These are phyloP conservation scores for Epirrhoe tristata DNA, from an alignment of 2,888 invertebrate genomes.

Conservation along the genomic window DNA sequence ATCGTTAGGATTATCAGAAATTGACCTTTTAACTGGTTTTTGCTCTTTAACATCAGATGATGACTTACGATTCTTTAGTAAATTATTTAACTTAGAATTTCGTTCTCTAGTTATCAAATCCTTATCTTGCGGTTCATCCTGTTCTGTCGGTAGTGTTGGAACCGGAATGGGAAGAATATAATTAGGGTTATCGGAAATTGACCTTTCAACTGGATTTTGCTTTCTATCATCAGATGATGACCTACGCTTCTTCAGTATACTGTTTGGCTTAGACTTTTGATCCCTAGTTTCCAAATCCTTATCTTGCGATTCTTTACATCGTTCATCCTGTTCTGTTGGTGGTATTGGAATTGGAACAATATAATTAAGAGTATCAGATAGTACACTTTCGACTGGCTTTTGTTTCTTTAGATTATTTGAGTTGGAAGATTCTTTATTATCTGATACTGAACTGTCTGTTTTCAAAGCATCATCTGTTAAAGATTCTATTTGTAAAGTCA, in stretches of 20 bases:
- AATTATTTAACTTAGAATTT: not conserved
- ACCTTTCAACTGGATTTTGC: no score
- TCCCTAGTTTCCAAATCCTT: not conserved
- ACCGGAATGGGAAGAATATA: no score
- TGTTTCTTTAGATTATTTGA: not conserved
- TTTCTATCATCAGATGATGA: not conserved
- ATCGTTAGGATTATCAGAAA: not conserved
- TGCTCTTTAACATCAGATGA: not conserved
- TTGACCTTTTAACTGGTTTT: not conserved
- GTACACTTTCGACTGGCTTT: not conserved
- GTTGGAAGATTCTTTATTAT: not conserved
- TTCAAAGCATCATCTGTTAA: not conserved
- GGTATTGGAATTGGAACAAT: not conserved
- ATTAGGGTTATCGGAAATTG: no score
- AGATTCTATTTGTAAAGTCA: no score
- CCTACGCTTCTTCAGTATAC: not conserved
- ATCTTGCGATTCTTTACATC: not conserved
- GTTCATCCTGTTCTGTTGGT: not conserved
- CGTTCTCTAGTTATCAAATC: not conserved
- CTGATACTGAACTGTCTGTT: conserved; percentile 10
- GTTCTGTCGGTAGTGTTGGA: not conserved
- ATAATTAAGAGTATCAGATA: not conserved
- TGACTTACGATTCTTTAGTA: not conserved
- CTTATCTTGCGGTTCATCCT: not conserved
- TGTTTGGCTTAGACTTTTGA: not conserved